A percentile compares a stretch with the other conserved stretches of the same genome.
These are phyloP conservation scores for Eupithecia vulgata DNA, from an alignment of 2,888 invertebrate genomes.

Conservation along the genomic window DNA sequence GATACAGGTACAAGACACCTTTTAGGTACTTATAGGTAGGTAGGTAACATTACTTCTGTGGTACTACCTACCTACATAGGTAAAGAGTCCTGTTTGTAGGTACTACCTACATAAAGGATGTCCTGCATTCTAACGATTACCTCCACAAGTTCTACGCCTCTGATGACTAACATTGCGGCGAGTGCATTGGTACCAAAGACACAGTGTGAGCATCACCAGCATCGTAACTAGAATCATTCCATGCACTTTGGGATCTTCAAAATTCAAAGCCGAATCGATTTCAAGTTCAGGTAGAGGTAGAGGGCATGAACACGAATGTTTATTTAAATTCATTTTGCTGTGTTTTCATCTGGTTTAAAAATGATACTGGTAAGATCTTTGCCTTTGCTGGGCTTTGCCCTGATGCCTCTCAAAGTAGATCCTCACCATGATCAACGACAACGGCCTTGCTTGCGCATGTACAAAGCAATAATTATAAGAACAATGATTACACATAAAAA, in stretches of 20 bases:
- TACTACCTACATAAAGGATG: no score
- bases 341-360: background rate
- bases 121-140: background rate
- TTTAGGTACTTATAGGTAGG: no score
- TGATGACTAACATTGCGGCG: background rate
- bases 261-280: no score
- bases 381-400: background rate
- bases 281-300: background rate
- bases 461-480: background rate
- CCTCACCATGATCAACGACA: background rate
- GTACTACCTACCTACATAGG: no score
- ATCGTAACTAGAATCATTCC: slow-evolving; percentile 54
- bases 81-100: no score
- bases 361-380: background rate
- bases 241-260: slow-evolving; percentile 58
- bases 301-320: background rate
- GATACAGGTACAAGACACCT: no score
- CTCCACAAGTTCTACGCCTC: background rate
- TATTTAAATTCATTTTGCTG: background rate
- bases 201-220: slow-evolving; percentile 56
- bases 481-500: background rate
- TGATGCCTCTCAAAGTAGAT: background rate
- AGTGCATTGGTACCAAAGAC: slow-evolving; percentile 60
- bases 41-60: no score
- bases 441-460: background rate